phyloP scores from a whole-genome alignment of 2,113 vertebrate species.

The Salvelinus fontinalis region DNA sequence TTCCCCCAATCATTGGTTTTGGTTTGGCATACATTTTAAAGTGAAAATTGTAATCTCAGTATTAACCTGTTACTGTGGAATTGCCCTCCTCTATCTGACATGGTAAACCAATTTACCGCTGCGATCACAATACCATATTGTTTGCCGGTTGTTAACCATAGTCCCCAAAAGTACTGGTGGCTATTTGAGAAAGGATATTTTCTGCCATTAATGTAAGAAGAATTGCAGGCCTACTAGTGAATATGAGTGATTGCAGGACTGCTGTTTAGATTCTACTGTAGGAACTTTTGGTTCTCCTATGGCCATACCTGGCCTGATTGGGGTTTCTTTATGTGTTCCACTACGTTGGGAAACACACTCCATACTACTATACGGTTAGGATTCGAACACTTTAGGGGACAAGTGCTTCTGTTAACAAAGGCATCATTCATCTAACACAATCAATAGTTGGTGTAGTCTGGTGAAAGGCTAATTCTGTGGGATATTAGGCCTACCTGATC shows the following conservation, averaged over 20 bases:
- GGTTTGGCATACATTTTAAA: too few species aligned
- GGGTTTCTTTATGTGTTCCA: not conserved
- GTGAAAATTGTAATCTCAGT: too few species aligned
- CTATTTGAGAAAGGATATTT: not conserved
- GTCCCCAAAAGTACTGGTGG: not conserved
- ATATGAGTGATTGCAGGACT: not conserved
- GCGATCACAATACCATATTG: not conserved
- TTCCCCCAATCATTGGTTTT: too few species aligned
- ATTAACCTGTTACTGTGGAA: too few species aligned
- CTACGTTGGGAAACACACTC: too few species aligned
- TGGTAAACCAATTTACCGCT: not conserved
- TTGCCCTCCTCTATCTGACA: too few species aligned
- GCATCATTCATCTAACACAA: not conserved
- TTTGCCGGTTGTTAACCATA: not conserved
- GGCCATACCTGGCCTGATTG: not conserved
- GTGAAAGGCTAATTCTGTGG: too few species aligned
- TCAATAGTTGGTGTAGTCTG: not conserved
- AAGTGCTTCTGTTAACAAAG: not conserved
- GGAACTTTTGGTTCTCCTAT: too few species aligned
- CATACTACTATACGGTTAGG: not conserved
- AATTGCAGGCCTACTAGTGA: not conserved
- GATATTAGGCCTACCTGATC: too few species aligned
- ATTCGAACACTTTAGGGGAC: not conserved
- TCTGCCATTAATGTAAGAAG: not conserved
- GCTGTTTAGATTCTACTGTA: too few species aligned